Evolutionary conservation across 1,140 invertebrate genomes (phyloP).

Genomic region (Hetaerina americana): DNA sequence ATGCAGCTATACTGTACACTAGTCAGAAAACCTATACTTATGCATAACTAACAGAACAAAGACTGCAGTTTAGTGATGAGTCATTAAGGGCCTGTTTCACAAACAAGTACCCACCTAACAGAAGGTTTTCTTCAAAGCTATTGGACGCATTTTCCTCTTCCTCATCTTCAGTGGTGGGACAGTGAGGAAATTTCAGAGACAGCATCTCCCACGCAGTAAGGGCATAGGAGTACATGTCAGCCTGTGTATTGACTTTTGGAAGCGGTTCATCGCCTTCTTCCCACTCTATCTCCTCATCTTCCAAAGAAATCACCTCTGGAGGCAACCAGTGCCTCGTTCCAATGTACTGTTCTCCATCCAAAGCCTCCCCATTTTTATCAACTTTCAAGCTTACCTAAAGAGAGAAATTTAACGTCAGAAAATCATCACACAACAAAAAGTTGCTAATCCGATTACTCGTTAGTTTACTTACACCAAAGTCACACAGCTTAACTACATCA

Average conservation of each 20-base stretch:
- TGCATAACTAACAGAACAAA: too few relatives aligned
- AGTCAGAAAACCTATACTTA: too few relatives aligned
- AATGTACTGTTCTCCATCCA: conserved; percentile 37
- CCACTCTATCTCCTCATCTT: conserved; percentile 4
- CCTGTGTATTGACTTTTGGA: conserved; percentile 39
- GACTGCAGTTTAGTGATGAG: too few relatives aligned
- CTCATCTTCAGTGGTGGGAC: neutral
- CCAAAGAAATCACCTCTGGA: conserved; percentile 51
- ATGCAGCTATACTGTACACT: too few relatives aligned
- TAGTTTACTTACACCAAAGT: conserved; percentile 68
- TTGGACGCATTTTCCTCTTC: neutral
- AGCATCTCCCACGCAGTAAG: conserved; percentile 71
- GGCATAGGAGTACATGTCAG: conserved; percentile 69
- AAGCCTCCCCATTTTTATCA: conserved; percentile 25
- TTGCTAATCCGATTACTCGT: conserved; percentile 31
- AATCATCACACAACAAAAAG: neutral
- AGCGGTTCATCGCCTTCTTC: conserved; percentile 3
- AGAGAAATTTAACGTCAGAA: conserved; percentile 23
- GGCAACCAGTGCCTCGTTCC: conserved; percentile 64
- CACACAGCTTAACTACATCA: conserved; percentile 62
- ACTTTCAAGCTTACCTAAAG: neutral
- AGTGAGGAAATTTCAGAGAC: conserved; percentile 50
- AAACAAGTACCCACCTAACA: too few relatives aligned
- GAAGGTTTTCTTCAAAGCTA: neutral
- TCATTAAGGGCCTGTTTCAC: too few relatives aligned